A percentile compares a stretch with the other conserved stretches of the same genome.
Conservation (phyloP, 2,888 invertebrate genomes). For the Stenichneumon culpator region DNA sequence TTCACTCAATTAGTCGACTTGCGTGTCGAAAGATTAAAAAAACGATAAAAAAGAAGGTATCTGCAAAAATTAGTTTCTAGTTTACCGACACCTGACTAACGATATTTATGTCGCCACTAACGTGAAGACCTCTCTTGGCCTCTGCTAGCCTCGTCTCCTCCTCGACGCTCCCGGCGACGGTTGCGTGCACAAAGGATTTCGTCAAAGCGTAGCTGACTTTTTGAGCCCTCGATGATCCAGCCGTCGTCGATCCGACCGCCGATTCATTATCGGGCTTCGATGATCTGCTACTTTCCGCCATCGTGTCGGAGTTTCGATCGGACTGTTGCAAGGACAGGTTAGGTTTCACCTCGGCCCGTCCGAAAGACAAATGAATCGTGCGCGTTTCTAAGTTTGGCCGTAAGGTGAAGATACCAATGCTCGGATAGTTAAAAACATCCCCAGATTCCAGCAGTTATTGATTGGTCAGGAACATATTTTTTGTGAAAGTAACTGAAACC, state of each 20-base stretch:
- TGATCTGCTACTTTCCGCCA: conserved; percentile 43
- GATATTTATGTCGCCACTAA: conserved; percentile 66
- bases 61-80: not conserved
- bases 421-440: too few species aligned
- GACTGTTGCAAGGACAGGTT: not conserved
- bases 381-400: not conserved
- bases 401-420: too few species aligned
- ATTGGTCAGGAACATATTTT: too few species aligned
- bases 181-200: conserved; percentile 47
- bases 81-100: conserved; percentile 65
- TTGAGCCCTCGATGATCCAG: conserved; percentile 20
- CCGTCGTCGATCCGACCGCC: not conserved
- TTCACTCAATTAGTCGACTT: not conserved
- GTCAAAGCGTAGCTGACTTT: conserved; percentile 59
- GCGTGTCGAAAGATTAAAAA: not conserved
- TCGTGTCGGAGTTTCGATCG: conserved; percentile 17
- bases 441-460: too few species aligned
- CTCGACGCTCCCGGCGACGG: conserved; percentile 33
- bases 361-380: conserved; percentile 17
- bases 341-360: not conserved
- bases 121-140: conserved; percentile 44
- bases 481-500: too few species aligned
- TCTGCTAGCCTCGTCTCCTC: conserved; percentile 32
- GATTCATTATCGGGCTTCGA: conserved; percentile 40
- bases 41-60: not conserved